Base-by-base conservation (phyloP, 2,888 invertebrate species). In the Drosophila nigritarsus region DNA sequence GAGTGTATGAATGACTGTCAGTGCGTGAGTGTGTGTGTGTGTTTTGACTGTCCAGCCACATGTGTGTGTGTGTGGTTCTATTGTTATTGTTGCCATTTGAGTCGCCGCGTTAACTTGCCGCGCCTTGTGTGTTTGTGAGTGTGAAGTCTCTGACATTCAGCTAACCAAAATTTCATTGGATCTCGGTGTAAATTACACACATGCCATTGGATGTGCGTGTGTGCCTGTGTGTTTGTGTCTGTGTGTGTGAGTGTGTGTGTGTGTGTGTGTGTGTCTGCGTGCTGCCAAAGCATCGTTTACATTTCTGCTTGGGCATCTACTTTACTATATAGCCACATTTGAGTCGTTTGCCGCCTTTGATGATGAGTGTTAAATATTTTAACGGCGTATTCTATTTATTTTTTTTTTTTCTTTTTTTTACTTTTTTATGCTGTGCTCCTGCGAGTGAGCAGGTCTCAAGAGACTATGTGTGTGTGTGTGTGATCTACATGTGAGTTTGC, bases 141-240 rank as follows among this genome's bases (percentile, higher is more conserved):
- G 66, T 59, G 36, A 73, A 51, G 64, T 49, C 64, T 72, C 64
- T 32, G 61, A 49, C 62, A 49, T 71, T 53, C n/a, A 65, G 61
- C 62, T 65, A 65, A 78, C 62, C 79, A 58, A 75, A 66, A 78
- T 78, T 64, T 78, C 80, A 78, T 78, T 78, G 78, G 78, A 78
- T 78, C 78, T 62, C 63, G 38, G 50, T 70, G 63, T 75, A 79
- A 75, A 79, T 78, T 79, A 75, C 79, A 73, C 58, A 74, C 74
- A 73, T 53, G 38, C 66, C 60, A 54, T 13, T 56, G 50, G 40
- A 11, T 45, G 38, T 38, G 34, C 40, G 24, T 53, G 45, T 32
- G 24, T 51, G 56, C 32, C n/a, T 40, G 24, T 11, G 51, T 54
- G 49, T 20, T 24, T 54, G 54, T 32, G 24, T 24, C 24, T 24